A percentile compares a stretch with the other conserved stretches of the same genome.
phyloP scores from a whole-genome alignment of 2,113 vertebrate genomes.

The Laterallus jamaicensis region DNA sequence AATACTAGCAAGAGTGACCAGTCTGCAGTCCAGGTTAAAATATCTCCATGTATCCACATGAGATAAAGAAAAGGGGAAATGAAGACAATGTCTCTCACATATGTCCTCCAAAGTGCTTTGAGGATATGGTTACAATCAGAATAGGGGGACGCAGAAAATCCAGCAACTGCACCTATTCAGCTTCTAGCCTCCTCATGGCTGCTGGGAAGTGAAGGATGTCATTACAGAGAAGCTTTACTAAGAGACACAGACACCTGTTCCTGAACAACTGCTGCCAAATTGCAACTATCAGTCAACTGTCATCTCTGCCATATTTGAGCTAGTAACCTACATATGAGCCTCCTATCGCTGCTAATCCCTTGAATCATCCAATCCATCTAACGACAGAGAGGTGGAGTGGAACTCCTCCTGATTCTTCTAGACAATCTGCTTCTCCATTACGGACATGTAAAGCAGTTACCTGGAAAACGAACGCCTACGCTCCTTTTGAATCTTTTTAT shows the following conservation, averaged over 20 bases:
- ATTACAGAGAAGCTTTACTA: neutral
- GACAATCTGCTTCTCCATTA: constrained; percentile 77
- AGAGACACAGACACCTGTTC: neutral
- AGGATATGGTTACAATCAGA: neutral
- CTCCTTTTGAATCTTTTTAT: constrained; percentile 97
- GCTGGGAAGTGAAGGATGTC: neutral
- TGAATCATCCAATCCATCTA: constrained; percentile 69
- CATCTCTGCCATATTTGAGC: constrained; percentile 22
- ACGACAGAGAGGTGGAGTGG: neutral
- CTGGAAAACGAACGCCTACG: constrained; percentile 94
- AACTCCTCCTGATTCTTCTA: constrained; percentile 48
- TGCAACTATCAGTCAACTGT: neutral
- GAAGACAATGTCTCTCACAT: neutral
- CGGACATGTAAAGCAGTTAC: constrained; percentile 83
- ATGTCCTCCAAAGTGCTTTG: neutral
- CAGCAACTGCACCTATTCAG: neutral
- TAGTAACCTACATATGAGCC: constrained; percentile 10
- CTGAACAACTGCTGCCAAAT: neutral
- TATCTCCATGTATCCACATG: neutral
- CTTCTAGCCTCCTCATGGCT: neutral
- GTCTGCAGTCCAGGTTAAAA: neutral
- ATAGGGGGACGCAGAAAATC: neutral
- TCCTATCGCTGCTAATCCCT: constrained; percentile 63
- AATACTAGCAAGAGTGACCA: neutral
- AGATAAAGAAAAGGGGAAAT: neutral